These are phyloP conservation scores for Syngnathus rostellatus DNA, from an alignment of 2,797 vertebrate species.

Conservation along the genomic window DNA sequence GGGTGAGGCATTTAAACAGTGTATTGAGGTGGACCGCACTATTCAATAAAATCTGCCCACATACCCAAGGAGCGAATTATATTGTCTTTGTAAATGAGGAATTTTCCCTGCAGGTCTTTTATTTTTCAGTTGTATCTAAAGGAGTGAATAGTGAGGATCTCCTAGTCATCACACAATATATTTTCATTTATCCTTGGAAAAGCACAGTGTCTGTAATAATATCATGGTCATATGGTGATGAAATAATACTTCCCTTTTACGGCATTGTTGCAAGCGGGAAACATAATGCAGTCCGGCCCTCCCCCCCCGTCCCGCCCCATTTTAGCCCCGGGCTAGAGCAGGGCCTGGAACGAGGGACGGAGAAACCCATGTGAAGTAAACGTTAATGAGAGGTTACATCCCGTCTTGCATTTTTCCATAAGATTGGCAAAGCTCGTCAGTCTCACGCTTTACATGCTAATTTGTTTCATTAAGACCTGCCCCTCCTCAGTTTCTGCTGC, in stretches of 20 bases:
- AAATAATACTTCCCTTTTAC: constrained; percentile 58
- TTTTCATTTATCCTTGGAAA: constrained; percentile 13
- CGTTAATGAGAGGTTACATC: not conserved
- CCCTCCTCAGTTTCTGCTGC: not conserved
- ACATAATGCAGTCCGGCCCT: constrained; percentile 41
- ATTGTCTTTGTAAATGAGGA: no score
- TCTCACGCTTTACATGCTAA: constrained; percentile 11
- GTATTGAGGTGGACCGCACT: no score
- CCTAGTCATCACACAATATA: not conserved
- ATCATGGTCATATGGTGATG: constrained; percentile 44
- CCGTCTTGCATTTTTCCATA: constrained; percentile 16
- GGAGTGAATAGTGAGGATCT: not conserved
- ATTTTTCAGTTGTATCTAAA: not conserved
- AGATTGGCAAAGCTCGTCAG: constrained; percentile 29
- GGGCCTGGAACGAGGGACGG: not conserved
- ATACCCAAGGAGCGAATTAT: no score
- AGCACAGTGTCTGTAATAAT: constrained; percentile 10
- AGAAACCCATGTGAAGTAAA: not conserved
- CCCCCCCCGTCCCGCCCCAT: constrained; percentile 43
- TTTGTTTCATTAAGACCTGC: not conserved
- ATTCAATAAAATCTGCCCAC: no score
- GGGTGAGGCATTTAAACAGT: no score
- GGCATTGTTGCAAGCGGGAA: constrained; percentile 50
- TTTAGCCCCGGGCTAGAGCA: constrained; percentile 47
- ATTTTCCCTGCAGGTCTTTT: not conserved